Base-by-base conservation (phyloP, 2,888 invertebrate species). In the Acleris cristana region DNA sequence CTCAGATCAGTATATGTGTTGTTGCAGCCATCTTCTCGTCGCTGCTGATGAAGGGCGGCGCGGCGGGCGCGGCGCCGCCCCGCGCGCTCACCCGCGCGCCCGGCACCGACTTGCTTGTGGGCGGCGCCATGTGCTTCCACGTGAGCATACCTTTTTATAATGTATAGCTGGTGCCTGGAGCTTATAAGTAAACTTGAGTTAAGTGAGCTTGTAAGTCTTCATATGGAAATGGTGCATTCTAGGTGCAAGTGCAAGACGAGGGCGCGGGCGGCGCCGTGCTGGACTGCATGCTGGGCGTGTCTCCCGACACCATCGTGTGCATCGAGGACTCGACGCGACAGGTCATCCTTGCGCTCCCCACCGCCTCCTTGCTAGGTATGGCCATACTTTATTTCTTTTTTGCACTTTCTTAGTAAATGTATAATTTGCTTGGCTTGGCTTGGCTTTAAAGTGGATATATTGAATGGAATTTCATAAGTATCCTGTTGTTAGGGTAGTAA, bases 261-360 rank as follows among this genome's bases (percentile, higher is more conserved):
- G 93, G 93, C 8, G 87, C 92, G 2, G 92, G 92, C 16, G 92
- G 93, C 0, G 72, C 81, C 0, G 88, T 94, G 56, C 92, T 97
- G 21, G 97, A 97, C 74, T 96, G 97, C 81, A 95, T 96, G 72
- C 94, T 98, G 79, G 98, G 97, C 0, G 95, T 99, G 65, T 98
- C 98, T 4, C 94, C 96, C 0, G 98, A 99, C 81, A 96, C 96
- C 1, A 91, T 99, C 59, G 97, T 98, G 26, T 90, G 99, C 16
- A 95, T 99, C 55, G 98, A 99, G 83, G 96, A 97, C 78, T 94
- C 93, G 69, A 95, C 96, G 0, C 94, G 96, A 55, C 97, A 97
- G 82, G 96, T 97, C 52, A 95, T 98, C 40, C 96, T 98, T 75
- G 97, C 97, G 12, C 94, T 97, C 19, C 97, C 98, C 0, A 97